These are phyloP conservation scores for Sclerurus mexicanus DNA, from an alignment of 2,113 vertebrate species.

Conservation along the genomic window DNA sequence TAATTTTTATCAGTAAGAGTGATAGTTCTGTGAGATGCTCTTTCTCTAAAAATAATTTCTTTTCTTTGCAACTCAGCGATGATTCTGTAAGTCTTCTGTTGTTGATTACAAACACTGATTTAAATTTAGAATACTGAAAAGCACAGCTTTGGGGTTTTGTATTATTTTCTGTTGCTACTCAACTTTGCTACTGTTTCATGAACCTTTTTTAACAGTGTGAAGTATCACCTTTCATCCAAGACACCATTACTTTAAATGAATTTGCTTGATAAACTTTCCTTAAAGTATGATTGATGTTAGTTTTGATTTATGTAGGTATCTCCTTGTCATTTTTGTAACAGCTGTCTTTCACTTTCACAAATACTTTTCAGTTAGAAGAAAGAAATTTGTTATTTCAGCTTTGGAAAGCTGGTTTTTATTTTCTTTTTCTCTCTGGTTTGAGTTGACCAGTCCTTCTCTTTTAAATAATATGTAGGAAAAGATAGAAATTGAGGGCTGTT, in stretches of 20 bases:
- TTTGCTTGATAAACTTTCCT: not conserved
- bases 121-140: not conserved
- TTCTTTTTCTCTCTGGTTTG: not conserved
- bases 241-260: not conserved
- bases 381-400: not conserved
- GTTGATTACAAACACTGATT: not conserved
- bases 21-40: not conserved
- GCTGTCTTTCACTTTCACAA: not conserved
- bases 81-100: not conserved
- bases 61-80: not conserved
- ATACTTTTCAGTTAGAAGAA: not conserved
- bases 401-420: not conserved
- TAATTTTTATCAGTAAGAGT: not conserved
- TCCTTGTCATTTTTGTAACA: not conserved
- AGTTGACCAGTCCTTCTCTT: not conserved
- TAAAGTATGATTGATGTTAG: not conserved
- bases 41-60: not conserved
- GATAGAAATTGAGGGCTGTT: not conserved
- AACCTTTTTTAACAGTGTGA: not conserved
- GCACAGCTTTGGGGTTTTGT: fast-evolving
- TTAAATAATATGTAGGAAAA: not conserved
- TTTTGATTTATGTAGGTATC: not conserved
- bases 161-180: not conserved
- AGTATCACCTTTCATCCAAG: not conserved
- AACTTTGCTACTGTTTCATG: not conserved